Evolutionary conservation across 2,113 vertebrate species (phyloP).

Genomic region (Malurus cyaneus): DNA sequence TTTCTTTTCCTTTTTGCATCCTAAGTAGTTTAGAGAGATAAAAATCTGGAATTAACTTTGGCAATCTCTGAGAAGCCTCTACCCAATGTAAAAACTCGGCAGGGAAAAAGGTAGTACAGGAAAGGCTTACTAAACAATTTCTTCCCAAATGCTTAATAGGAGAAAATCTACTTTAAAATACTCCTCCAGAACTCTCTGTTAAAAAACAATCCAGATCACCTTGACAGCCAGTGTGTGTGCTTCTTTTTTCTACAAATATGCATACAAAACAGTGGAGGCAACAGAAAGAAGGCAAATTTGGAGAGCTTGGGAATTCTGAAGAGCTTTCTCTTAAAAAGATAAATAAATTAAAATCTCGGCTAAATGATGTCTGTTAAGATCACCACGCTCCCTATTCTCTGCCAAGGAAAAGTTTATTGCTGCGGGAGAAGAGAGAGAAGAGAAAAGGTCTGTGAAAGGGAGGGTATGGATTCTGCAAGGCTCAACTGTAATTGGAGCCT

Average conservation of each 20-base stretch:
- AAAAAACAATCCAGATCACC: not conserved
- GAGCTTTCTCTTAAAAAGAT: not conserved
- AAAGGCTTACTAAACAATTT: constrained; percentile 18
- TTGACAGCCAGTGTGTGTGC: not conserved
- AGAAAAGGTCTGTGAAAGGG: not conserved
- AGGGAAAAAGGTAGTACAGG: not conserved
- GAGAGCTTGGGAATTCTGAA: not conserved
- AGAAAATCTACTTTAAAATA: not conserved
- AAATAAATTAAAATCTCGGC: not conserved
- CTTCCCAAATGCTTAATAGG: not conserved
- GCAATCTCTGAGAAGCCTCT: constrained; percentile 6
- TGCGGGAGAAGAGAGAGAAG: not conserved
- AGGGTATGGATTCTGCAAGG: not conserved
- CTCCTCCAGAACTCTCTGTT: not conserved
- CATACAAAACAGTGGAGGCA: not conserved
- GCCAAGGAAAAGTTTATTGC: constrained; percentile 36
- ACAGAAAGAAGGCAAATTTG: not conserved
- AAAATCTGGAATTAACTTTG: constrained; percentile 68
- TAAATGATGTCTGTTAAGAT: constrained; percentile 3
- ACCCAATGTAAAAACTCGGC: not conserved
- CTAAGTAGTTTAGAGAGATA: constrained; percentile 75
- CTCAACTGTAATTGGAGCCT: constrained; percentile 64
- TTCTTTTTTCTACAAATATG: not conserved
- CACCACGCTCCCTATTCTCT: not conserved
- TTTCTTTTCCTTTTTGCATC: constrained; percentile 66